Percentiles rank a stretch among this genome's conserved stretches.
Conservation (phyloP, 53 echinoderm and acorn worm species). For the Crossaster papposus region DNA sequence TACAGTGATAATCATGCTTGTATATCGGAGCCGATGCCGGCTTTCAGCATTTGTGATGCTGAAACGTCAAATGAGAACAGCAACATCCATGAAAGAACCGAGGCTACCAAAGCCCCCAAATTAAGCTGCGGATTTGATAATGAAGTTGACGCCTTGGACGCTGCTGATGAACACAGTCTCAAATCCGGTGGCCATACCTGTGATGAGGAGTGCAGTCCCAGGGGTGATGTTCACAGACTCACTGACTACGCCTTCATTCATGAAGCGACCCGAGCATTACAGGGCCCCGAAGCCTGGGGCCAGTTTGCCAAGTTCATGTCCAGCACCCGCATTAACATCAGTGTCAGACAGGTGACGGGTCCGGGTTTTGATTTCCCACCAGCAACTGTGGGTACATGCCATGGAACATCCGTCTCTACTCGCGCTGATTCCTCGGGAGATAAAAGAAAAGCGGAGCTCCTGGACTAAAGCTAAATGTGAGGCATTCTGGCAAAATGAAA, state of each 20-base stretch:
- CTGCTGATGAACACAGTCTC: background rate
- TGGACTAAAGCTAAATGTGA: conserved; percentile 9
- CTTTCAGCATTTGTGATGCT: background rate
- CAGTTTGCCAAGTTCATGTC: conserved; percentile 79
- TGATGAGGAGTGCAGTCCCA: background rate
- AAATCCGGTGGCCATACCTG: background rate
- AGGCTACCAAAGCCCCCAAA: background rate
- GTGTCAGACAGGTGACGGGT: conserved; percentile 82
- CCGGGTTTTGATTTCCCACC: conserved; percentile 26
- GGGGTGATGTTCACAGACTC: background rate
- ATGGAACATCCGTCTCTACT: background rate
- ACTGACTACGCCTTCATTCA: background rate
- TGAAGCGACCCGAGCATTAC: background rate
- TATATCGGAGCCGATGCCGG: background rate
- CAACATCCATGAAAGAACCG: background rate
- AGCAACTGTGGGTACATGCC: background rate
- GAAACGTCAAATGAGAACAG: background rate
- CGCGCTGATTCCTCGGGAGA: background rate
- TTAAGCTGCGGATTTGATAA: background rate
- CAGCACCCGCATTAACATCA: conserved; percentile 79
- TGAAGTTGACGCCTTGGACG: background rate
- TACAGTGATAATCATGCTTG: background rate
- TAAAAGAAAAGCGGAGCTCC: conserved; percentile 24
- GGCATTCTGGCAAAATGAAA: too few species aligned
- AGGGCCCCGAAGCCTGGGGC: conserved; percentile 62